Evolutionary conservation across 2,888 invertebrate genomes (phyloP), one percentile per base, ranked within the genome.

Genomic region (Microctonus aethiopoides): DNA sequence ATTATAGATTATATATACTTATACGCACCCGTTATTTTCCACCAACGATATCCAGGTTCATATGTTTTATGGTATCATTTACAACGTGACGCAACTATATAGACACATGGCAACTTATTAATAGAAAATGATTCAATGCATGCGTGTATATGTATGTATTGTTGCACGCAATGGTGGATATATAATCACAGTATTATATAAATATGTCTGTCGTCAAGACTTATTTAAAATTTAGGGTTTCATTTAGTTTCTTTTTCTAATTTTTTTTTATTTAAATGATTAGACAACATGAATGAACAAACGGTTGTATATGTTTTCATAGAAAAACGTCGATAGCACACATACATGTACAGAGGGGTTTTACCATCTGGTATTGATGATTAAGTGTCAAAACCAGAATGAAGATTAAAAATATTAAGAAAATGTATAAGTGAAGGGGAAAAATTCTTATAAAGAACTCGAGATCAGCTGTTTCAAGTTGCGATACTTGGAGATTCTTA

Each of bases 181-280:
- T n/a, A n/a, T n/a, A 41, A 66, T 52, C 34, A 65, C 36, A n/a
- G 54, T 11, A 24, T 65, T 65, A 65, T 39, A 56, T 65, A 65
- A 65, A 65, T 65, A 54, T 24, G 5, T 2, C 22, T 36, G 11
- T 56, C n/a, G 54, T 63, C 32, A 54, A 54, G 64, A 54, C 36
- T 54, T n/a, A n/a, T n/a, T n/a, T n/a, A n/a, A n/a, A n/a, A n/a
- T n/a, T 34, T 56, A 65, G 54, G 64, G 64, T 65, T 65, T 54
- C 22, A 52, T 52, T 22, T 52, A 9, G 64, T 51, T 64, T 65
- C 52, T 36, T 20, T 54, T 54, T 54, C 10, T 52, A 16, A 2
- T 22, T 13, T 24, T 11, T 11, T 26, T 54, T 54, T 54, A 54
- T 54, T 13, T 22, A 54, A 52, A 24, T 65, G 36, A 65, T 65